Evolutionary conservation across 2,888 invertebrate species (phyloP), one percentile per base, ranked within the genome.

Genomic region (Theretra japonica): DNA sequence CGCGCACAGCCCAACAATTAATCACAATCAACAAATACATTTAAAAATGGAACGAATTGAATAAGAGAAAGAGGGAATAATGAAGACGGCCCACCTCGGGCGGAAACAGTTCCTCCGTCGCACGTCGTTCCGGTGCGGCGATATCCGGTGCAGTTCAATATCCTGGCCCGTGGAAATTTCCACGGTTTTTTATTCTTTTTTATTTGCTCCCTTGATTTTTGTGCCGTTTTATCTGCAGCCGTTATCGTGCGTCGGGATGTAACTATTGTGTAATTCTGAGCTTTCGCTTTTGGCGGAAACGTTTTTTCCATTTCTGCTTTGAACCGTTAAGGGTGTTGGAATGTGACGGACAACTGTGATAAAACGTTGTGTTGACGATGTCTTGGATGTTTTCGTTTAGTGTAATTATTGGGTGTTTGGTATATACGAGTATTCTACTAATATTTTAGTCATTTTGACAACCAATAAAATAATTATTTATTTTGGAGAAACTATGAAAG

Each of bases 131-230:
- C 93, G 89, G 90, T 90, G 90, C 89, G 90, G 90, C 92, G 91
- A 93, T 93, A 93, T 94, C 93, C 93, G 92, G 89, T 89, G 91
- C 89, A 90, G 90, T 90, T 90, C 92, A 93, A 94, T 93, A 93
- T 94, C 93, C 93, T 88, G 90, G 76, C 81, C 86, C 85, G 87
- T 89, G 86, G 88, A 88, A 90, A 86, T 86, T 87, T 85, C 84
- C 85, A 81, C 83, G 75, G 86, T 89, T 90, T 90, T 91, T 88
- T 90, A 90, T 88, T 85, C 84, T 83, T 87, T 89, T 90, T 90
- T 91, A 88, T 90, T 90, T 88, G 86, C 84, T 83, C 83, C 80
- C 82, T 83, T 86, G 85, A 87, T 88, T 87, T 82, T 80, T 79
- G 80, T 60, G 59, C 70, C 68, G 50, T 60, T 70, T 76, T 76